Evolutionary conservation across 2,888 invertebrate genomes (phyloP).

Genomic region (Eudasyphora cyanicolor): DNA sequence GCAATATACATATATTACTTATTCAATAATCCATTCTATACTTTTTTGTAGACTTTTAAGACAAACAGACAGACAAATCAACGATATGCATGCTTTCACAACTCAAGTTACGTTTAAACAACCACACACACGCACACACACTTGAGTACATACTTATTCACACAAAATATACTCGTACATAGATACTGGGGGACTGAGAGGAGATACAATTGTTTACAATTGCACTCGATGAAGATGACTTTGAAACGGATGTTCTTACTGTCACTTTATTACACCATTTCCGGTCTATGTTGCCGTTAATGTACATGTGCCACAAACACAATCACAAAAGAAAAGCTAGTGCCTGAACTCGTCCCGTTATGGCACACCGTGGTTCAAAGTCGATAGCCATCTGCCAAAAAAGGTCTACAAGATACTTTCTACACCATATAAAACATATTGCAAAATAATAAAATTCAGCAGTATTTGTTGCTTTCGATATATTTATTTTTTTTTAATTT

Average conservation of each 20-base stretch:
- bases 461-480: too few species aligned
- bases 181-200: not conserved
- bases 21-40: not conserved
- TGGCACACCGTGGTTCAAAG: too few species aligned
- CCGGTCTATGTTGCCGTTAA: constrained; percentile 52
- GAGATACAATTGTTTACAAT: constrained; percentile 59
- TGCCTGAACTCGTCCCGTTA: too few species aligned
- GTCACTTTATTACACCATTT: constrained; percentile 67
- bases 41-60: not conserved
- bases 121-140: not conserved
- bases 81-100: not conserved
- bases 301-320: not conserved
- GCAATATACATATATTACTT: too few species aligned
- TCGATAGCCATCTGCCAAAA: too few species aligned
- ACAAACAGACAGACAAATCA: not conserved
- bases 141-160: not conserved
- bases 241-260: constrained; percentile 68
- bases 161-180: not conserved
- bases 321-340: constrained; percentile 28
- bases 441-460: too few species aligned
- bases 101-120: not conserved
- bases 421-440: too few species aligned
- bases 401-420: too few species aligned
- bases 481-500: too few species aligned
- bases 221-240: constrained; percentile 58